These are phyloP conservation scores for Cinara cedri DNA, from an alignment of 2,888 invertebrate genomes.

Conservation along the genomic window DNA sequence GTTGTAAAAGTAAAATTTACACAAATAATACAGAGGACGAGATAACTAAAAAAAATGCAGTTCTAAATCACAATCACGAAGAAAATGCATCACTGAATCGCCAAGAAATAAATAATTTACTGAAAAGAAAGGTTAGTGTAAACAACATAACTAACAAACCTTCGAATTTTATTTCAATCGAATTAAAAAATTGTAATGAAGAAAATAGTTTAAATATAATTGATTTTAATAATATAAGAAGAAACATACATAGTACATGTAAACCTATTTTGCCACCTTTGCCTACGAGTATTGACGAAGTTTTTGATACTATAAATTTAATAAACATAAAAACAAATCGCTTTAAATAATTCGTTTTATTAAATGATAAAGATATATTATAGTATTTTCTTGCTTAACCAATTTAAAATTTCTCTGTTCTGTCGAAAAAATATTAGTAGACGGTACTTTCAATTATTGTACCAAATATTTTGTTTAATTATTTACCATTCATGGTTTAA, in stretches of 20 bases:
- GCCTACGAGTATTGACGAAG: neutral
- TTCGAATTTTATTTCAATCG: neutral
- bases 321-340: neutral
- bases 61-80: neutral
- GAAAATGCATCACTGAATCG: neutral
- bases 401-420: neutral
- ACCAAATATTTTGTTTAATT: slow-evolving; percentile 3
- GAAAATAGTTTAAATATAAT: slow-evolving; percentile 9
- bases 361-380: slow-evolving; percentile 1
- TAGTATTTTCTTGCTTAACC: neutral
- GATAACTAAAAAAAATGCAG: neutral
- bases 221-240: neutral
- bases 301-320: neutral
- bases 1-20: slow-evolving; percentile 1
- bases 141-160: neutral
- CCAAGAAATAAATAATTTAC: slow-evolving; percentile 8
- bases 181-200: neutral
- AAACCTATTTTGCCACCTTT: neutral
- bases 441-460: neutral
- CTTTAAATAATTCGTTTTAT: neutral
- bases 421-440: neutral
- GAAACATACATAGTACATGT: neutral
- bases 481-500: slow-evolving; percentile 5
- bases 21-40: neutral
- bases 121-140: slow-evolving; percentile 10